Percentiles rank a stretch among this genome's conserved stretches.
phyloP scores from a whole-genome alignment of 2,888 invertebrate species.

The Atethmia centrago region DNA sequence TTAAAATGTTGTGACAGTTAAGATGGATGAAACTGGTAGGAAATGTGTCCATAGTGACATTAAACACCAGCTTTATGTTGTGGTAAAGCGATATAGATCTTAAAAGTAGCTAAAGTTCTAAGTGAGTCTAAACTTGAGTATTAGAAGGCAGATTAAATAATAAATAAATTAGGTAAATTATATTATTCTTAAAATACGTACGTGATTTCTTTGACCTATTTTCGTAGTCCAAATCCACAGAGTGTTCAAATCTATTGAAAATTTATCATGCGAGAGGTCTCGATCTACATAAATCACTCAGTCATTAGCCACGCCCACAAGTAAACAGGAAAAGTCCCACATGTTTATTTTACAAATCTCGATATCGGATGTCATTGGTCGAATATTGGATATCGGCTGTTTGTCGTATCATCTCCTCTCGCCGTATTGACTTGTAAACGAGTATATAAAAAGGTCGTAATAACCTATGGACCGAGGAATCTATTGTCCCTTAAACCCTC shows the following conservation, averaged over 20 bases:
- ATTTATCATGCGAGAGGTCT: neutral
- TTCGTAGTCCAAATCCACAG: slow-evolving; percentile 13
- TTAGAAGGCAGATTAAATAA: neutral
- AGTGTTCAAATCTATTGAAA: slow-evolving; percentile 14
- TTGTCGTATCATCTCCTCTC: slow-evolving; percentile 37
- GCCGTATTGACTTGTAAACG: slow-evolving; percentile 39
- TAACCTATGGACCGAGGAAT: slow-evolving; percentile 39
- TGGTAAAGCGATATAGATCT: neutral
- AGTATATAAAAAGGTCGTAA: slow-evolving; percentile 42
- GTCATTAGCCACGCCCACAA: slow-evolving; percentile 16
- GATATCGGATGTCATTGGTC: slow-evolving; percentile 31
- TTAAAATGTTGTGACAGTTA: slow-evolving; percentile 27
- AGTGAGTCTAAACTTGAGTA: neutral
- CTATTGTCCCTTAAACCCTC: slow-evolving; percentile 29
- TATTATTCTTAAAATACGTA: neutral
- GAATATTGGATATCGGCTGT: slow-evolving; percentile 24
- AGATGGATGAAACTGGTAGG: slow-evolving; percentile 37
- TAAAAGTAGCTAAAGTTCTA: neutral
- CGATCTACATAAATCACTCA: slow-evolving; percentile 28
- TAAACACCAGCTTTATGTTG: neutral
- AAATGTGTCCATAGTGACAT: slow-evolving; percentile 29
- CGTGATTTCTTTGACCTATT: slow-evolving; percentile 8
- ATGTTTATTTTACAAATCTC: slow-evolving; percentile 35
- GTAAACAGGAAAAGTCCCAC: slow-evolving; percentile 34
- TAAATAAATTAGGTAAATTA: neutral